Evolutionary conservation across 1,140 invertebrate species (phyloP), one percentile per base, ranked within the genome.

Genomic region (Cherax destructor): DNA sequence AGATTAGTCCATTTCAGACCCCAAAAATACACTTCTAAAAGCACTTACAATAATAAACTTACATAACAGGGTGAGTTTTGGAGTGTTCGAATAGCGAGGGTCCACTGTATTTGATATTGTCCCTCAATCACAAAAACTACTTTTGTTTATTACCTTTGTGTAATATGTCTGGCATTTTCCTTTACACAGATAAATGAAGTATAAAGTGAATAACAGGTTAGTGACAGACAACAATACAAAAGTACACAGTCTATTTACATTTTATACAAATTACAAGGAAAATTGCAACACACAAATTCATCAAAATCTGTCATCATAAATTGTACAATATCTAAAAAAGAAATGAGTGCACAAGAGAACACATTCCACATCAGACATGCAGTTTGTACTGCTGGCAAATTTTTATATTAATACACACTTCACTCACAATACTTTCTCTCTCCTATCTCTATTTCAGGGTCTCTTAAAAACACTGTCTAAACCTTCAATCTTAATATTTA

Each of bases 221-320:
- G 61, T 21, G 21, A 74, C 7, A 74, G n/a, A 74, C 21, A 74
- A 74, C 9, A 6, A 74, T 84, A 84, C 83, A 84, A 84, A 84
- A 84, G 83, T 84, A 84, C 83, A 84, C 83, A 84, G 83, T 84
- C 83, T 84, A 84, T 84, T 84, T 84, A 84, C 83, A 84, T 84
- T 72, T 84, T 69, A 84, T 84, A 69, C 65, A 84, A 81, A 81
- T 81, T 81, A 81, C 79, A 81, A 81, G 79, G 79, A 81, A 81
- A 81, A 59, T 81, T 74, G 79, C 49, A 81, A 81, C 79, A 81
- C 83, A 84, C 83, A 84, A 84, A 81, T 81, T 81, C 79, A 81
- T 81, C 79, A 81, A 81, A 81, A 81, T 81, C 47, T 81, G 50
- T 52, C 50, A 56, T 81, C 79, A 81, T 81, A 81, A 81, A 81